phyloP scores from a whole-genome alignment of 2,888 invertebrate genomes.

The Drosophila niveifrons region DNA sequence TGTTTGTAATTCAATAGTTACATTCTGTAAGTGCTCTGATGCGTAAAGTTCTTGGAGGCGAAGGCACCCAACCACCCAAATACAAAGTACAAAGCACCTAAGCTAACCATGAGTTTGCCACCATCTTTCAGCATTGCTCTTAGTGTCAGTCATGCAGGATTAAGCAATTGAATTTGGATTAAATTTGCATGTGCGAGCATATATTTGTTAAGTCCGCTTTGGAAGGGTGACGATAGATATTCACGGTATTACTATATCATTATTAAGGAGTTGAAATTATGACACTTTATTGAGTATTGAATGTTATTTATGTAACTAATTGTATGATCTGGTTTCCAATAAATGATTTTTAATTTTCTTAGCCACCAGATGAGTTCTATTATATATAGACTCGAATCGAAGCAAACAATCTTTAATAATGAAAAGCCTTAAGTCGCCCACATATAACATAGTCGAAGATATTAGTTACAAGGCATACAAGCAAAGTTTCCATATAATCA shows the following conservation, averaged over 20 bases:
- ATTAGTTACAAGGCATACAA: constrained; percentile 43
- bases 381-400: no score
- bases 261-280: neutral
- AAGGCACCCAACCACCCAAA: neutral
- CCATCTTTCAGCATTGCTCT: constrained; percentile 58
- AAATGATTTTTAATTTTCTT: no score
- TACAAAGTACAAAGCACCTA: neutral
- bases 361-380: no score
- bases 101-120: constrained; percentile 19
- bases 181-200: constrained; percentile 26
- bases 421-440: no score
- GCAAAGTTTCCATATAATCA: neutral
- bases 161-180: constrained; percentile 75
- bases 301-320: neutral
- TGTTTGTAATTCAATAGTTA: constrained; percentile 63
- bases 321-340: no score
- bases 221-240: constrained; percentile 17
- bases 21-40: constrained; percentile 53
- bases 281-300: neutral
- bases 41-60: constrained; percentile 50
- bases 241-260: constrained; percentile 4
- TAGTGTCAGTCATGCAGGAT: constrained; percentile 64
- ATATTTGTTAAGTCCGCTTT: constrained; percentile 12
- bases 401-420: no score
- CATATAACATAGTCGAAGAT: constrained; percentile 16